Percentiles rank a stretch among this genome's conserved stretches.
Evolutionary conservation across 2,113 vertebrate genomes (phyloP).

Genomic region (Oreocharis arfaki): DNA sequence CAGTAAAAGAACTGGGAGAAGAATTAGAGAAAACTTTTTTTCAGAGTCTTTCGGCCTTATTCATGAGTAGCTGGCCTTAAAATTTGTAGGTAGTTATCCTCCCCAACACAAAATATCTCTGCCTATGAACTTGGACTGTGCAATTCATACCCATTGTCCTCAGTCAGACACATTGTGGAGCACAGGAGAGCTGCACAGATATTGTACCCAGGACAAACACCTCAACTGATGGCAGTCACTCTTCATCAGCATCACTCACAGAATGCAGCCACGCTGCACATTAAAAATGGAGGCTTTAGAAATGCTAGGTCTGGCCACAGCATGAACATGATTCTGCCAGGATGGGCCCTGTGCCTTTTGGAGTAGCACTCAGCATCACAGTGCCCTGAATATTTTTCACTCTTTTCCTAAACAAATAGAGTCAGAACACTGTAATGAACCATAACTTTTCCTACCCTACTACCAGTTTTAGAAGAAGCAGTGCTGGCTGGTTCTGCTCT

Average conservation of each 20-base stretch:
- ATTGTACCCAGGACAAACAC: neutral
- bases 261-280: rapidly evolving
- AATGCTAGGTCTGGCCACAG: neutral
- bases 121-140: neutral
- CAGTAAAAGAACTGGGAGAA: neutral
- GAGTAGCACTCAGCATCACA: neutral
- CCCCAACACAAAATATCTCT: neutral
- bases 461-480: neutral
- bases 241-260: neutral
- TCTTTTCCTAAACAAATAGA: neutral
- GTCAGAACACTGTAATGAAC: neutral
- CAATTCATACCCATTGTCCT: neutral
- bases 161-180: neutral
- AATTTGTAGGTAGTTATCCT: neutral
- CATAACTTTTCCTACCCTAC: neutral
- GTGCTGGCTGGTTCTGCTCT: neutral
- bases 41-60: neutral
- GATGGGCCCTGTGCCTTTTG: neutral
- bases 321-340: neutral
- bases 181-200: neutral
- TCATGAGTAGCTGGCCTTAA: neutral
- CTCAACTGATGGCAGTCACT: neutral
- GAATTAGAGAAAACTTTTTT: neutral
- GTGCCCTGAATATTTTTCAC: neutral
- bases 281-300: neutral